These are phyloP conservation scores for Axea sp. DNA, from an alignment of 2,888 invertebrate genomes.

Conservation along the genomic window DNA sequence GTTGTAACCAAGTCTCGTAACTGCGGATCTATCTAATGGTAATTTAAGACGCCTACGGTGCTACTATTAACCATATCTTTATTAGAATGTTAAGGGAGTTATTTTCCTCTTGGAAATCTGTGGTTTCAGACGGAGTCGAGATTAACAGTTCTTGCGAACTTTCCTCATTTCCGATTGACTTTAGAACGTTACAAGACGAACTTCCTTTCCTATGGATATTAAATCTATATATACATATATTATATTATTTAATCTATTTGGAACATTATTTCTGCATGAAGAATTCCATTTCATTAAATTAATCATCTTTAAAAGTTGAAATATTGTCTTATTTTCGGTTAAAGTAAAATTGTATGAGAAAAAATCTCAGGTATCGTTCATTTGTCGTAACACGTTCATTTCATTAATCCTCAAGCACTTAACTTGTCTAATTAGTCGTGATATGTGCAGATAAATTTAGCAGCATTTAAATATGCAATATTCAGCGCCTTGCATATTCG, in stretches of 20 bases:
- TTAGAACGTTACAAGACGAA: conserved; percentile 54
- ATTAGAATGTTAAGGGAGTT: conserved; percentile 69
- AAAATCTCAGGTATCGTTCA: conserved; percentile 48
- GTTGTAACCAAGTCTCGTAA: conserved; percentile 65
- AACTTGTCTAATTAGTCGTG: conserved; percentile 72
- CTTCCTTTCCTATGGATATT: too few relatives aligned
- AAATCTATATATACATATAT: too few relatives aligned
- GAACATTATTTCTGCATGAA: too few relatives aligned
- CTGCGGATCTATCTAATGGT: conserved; percentile 76
- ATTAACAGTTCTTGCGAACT: conserved; percentile 68
- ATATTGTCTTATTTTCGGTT: conserved; percentile 1
- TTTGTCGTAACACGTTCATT: conserved; percentile 58
- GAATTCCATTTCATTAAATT: too few relatives aligned
- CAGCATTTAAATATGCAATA: conserved; percentile 73
- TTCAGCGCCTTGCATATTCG: conserved; percentile 71
- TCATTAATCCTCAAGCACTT: conserved; percentile 65
- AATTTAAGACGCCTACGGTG: conserved; percentile 73
- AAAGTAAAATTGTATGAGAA: conserved; percentile 14
- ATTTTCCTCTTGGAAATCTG: conserved; percentile 64
- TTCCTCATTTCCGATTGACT: conserved; percentile 76
- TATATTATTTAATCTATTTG: too few relatives aligned
- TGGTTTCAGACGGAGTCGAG: conserved; percentile 45
- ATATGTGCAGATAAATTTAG: conserved; percentile 68
- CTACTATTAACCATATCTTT: conserved; percentile 73
- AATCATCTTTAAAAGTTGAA: too few relatives aligned